These are phyloP conservation scores for Cherax destructor DNA, from an alignment of 1,140 invertebrate genomes.

Conservation along the genomic window DNA sequence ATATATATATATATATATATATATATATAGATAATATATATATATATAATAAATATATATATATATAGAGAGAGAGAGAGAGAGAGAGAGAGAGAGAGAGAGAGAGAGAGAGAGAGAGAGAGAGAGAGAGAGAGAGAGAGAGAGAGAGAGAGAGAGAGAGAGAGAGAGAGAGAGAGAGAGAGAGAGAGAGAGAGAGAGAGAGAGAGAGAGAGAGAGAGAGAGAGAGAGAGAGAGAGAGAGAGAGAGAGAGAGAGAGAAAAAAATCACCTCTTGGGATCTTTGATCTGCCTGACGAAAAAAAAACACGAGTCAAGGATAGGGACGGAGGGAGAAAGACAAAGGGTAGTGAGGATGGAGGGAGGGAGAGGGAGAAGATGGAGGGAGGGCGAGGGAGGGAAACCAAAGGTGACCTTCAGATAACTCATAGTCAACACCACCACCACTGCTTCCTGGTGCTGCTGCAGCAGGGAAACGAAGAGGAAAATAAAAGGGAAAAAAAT, in stretches of 20 bases:
- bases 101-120: background rate
- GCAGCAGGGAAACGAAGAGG: too few relatives aligned
- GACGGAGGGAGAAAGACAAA: background rate
- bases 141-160: too few relatives aligned
- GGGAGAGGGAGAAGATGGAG: background rate
- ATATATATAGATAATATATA: too few relatives aligned
- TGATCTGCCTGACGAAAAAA: background rate
- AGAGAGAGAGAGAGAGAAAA: background rate
- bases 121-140: background rate
- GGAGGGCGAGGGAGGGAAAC: background rate
- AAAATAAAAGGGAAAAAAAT: too few relatives aligned
- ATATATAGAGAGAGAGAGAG: too few relatives aligned
- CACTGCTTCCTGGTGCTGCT: too few relatives aligned
- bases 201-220: conserved; percentile 22
- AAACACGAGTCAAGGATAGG: background rate
- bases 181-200: conserved; percentile 24
- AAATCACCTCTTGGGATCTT: background rate
- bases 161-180: conserved; percentile 8
- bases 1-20: too few relatives aligned
- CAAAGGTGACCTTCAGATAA: too few relatives aligned
- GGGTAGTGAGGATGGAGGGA: background rate
- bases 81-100: conserved; percentile 3
- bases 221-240: conserved; percentile 27
- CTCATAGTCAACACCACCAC: too few relatives aligned
- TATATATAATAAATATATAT: too few relatives aligned